Conservation (phyloP, 2,113 vertebrate species). For the Ahaetulla prasina region DNA sequence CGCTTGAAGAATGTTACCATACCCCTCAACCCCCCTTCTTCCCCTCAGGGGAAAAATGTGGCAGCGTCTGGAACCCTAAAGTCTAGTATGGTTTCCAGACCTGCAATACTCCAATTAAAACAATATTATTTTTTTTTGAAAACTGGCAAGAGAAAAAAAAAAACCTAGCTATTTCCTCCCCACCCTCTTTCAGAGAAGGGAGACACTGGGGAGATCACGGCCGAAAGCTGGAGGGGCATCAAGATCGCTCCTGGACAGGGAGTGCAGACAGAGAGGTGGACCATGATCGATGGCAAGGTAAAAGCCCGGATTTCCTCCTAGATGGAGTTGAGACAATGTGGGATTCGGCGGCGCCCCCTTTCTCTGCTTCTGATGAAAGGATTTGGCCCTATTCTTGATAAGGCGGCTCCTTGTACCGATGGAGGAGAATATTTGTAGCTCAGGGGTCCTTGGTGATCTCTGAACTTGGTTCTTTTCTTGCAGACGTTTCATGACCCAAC, state of each 20-base stretch:
- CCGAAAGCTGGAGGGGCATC: constrained; percentile 80
- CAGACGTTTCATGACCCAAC: no score
- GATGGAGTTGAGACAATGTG: no score
- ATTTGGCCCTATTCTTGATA: neutral
- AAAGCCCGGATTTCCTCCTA: constrained; percentile 9
- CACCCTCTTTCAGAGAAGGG: constrained; percentile 64
- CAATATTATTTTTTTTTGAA: neutral
- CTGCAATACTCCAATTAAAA: no score
- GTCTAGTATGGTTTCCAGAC: no score
- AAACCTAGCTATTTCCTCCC: neutral
- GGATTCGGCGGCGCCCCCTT: neutral
- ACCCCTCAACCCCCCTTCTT: no score
- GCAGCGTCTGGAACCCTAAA: no score
- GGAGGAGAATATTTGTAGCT: no score
- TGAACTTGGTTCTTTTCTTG: no score
- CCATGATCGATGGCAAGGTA: constrained; percentile 73
- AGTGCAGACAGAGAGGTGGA: constrained; percentile 59
- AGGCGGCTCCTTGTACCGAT: neutral
- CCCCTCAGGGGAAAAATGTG: no score
- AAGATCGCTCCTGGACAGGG: constrained; percentile 81
- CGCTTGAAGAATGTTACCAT: no score
- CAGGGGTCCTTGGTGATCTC: no score
- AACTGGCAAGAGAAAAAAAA: neutral
- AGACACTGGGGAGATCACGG: constrained; percentile 85
- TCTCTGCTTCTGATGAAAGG: neutral